These are phyloP conservation scores for Petroica traversi DNA, from an alignment of 2,113 vertebrate species.

Conservation along the genomic window DNA sequence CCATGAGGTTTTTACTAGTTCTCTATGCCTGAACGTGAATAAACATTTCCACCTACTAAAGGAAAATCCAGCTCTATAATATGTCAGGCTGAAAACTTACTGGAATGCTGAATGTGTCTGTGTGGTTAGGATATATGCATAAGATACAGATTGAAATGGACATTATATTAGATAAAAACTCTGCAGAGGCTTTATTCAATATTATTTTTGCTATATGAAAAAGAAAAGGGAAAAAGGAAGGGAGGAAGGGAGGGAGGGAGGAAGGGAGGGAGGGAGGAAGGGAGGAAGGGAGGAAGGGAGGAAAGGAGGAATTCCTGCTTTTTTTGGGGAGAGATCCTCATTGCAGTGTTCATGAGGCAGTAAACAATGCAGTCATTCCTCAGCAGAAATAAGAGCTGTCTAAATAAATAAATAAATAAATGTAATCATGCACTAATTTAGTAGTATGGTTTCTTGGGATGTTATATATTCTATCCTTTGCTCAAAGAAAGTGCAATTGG, in stretches of 20 bases:
- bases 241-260: no score
- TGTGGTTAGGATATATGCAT: background rate
- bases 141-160: background rate
- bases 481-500: background rate
- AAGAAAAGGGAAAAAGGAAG: no score
- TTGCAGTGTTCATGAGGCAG: background rate
- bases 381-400: background rate
- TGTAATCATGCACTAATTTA: background rate
- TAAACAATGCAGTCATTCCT: background rate
- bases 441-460: background rate
- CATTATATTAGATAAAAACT: background rate
- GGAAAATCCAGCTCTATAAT: background rate
- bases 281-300: no score
- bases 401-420: background rate
- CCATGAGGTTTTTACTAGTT: background rate
- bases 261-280: background rate
- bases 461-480: background rate
- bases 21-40: background rate
- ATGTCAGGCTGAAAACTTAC: background rate
- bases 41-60: background rate
- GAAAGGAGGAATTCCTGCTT: no score
- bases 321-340: background rate
- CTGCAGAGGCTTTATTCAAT: background rate
- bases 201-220: background rate
- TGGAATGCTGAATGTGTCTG: background rate